Percentiles rank a stretch among this genome's conserved stretches.
phyloP scores from a whole-genome alignment of 2,888 invertebrate genomes.

The Melikaiella ostensackeni region DNA sequence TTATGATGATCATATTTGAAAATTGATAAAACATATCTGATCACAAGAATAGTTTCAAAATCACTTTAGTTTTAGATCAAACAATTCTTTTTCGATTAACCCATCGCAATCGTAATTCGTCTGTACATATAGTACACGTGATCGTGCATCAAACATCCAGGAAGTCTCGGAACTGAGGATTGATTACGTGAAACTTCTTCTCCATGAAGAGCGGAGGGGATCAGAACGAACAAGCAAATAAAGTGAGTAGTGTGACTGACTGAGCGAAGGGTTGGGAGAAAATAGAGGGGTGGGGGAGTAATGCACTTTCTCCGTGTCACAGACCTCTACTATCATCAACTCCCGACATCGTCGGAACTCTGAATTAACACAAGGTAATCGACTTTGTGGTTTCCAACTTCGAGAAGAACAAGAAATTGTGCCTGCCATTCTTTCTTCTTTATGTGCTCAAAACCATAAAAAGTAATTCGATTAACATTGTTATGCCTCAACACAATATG shows the following conservation, averaged over 20 bases:
- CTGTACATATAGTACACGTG: not conserved
- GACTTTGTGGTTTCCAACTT: constrained; percentile 33
- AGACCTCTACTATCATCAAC: constrained; percentile 16
- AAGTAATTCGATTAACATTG: constrained; percentile 27
- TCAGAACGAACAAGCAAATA: constrained; percentile 35
- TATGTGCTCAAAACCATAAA: constrained; percentile 1
- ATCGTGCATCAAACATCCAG: constrained; percentile 24
- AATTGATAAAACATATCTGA: too few species aligned
- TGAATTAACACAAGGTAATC: constrained; percentile 29
- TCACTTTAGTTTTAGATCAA: not conserved
- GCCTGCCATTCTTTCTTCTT: constrained; percentile 9
- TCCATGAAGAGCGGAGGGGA: constrained; percentile 11
- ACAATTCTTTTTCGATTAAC: not conserved
- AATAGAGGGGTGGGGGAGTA: not conserved
- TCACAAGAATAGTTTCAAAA: not conserved
- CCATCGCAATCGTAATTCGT: not conserved
- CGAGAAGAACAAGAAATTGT: constrained; percentile 13
- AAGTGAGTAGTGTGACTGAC: constrained; percentile 22
- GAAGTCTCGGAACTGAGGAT: not conserved
- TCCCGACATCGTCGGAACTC: constrained; percentile 12
- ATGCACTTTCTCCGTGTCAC: constrained; percentile 26
- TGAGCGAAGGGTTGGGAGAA: constrained; percentile 11
- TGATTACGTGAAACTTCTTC: constrained; percentile 24
- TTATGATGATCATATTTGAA: too few species aligned
- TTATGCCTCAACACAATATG: constrained; percentile 28